Conservation (phyloP, 2,888 invertebrate species). For the Digitonthophagus gazella region DNA sequence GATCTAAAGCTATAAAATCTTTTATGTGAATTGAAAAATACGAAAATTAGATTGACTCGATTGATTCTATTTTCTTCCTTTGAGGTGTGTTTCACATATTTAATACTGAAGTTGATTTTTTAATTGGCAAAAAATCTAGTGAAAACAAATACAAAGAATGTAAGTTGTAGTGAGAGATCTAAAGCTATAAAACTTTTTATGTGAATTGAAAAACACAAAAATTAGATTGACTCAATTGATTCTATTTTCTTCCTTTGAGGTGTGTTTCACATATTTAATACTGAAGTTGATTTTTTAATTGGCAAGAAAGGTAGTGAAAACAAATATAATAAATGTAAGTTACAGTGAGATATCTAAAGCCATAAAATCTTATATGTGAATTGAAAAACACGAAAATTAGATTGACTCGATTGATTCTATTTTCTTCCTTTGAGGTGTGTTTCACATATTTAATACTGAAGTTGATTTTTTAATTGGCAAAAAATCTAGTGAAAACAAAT, state of each 20-base stretch:
- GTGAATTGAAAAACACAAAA: no score
- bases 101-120: neutral
- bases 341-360: neutral
- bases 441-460: neutral
- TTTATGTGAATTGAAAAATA: no score
- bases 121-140: neutral
- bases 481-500: neutral
- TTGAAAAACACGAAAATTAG: no score
- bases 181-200: no score
- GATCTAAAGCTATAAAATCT: neutral
- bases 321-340: no score
- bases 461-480: neutral
- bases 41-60: no score
- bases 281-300: neutral
- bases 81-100: neutral
- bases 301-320: neutral
- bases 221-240: no score
- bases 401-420: neutral
- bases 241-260: neutral
- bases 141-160: no score
- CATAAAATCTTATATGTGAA: no score
- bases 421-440: neutral
- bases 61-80: neutral
- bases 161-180: no score
- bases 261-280: neutral